Percentiles rank a stretch among this genome's conserved stretches.
phyloP scores from a whole-genome alignment of 2,797 vertebrate genomes.

The Acipenser oxyrinchus region DNA sequence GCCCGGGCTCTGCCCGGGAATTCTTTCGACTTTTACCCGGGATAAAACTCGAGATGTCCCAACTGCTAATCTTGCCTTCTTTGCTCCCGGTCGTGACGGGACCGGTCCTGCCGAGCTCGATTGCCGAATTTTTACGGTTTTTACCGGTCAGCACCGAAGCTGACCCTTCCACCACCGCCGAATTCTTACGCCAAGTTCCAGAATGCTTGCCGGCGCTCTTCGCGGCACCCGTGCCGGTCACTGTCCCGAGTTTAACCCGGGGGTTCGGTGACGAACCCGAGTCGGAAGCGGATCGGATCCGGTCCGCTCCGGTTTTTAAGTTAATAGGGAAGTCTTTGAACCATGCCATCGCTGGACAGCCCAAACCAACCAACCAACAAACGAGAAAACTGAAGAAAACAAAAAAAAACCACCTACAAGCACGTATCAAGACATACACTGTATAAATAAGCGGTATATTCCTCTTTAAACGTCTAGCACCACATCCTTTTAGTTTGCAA shows the following conservation, averaged over 20 bases:
- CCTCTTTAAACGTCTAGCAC: no score
- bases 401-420: no score
- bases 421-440: no score
- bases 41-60: conserved; percentile 56
- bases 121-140: conserved; percentile 79
- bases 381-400: no score
- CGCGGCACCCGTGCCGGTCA: conserved; percentile 43
- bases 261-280: conserved; percentile 51
- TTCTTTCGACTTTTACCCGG: conserved; percentile 81
- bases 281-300: conserved; percentile 67
- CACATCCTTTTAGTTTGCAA: no score
- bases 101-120: conserved; percentile 53
- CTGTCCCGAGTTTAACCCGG: conserved; percentile 50
- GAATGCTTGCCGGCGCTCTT: conserved; percentile 45
- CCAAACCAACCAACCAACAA: not conserved
- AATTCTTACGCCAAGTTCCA: conserved; percentile 60
- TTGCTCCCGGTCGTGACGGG: conserved; percentile 37
- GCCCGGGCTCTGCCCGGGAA: conserved; percentile 53
- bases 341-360: conserved; percentile 79
- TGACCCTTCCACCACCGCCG: conserved; percentile 32
- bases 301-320: conserved; percentile 78
- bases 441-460: no score
- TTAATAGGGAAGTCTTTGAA: conserved; percentile 91
- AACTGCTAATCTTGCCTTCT: conserved; percentile 51
- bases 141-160: conserved; percentile 56